Conservation (phyloP, 2,888 invertebrate genomes). For the Rhimphoctona megacephalus region DNA sequence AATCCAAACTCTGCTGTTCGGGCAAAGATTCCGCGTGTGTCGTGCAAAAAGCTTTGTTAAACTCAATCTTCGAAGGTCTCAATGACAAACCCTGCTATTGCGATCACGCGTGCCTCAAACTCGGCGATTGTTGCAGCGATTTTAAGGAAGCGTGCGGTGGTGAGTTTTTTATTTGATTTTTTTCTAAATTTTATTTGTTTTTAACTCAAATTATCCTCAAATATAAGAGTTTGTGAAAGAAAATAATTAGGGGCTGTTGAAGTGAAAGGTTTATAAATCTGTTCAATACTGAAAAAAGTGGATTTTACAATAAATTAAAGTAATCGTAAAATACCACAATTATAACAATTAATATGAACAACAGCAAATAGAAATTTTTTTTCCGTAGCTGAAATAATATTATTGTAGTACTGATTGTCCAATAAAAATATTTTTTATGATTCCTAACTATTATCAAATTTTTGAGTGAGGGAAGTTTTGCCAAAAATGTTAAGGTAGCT, state of each 20-base stretch:
- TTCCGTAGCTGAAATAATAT: background rate
- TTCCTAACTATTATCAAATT: too few relatives aligned
- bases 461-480: too few relatives aligned
- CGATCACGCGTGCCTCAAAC: conserved; percentile 95
- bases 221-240: background rate
- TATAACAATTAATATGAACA: background rate
- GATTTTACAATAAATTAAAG: background rate
- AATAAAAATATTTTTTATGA: background rate
- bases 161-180: conserved; percentile 84
- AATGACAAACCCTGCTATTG: conserved; percentile 96
- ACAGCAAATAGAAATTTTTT: background rate
- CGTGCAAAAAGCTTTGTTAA: conserved; percentile 92
- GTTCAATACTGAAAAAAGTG: background rate
- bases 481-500: too few relatives aligned
- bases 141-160: conserved; percentile 94
- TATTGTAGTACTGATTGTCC: background rate
- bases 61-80: conserved; percentile 93
- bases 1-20: conserved; percentile 92
- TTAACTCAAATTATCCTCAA: background rate
- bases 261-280: background rate
- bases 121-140: conserved; percentile 95
- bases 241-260: too few relatives aligned
- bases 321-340: background rate
- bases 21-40: conserved; percentile 95
- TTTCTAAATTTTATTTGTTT: background rate